Evolutionary conservation across 2,797 vertebrate genomes (phyloP), one percentile per base, ranked within the genome.

Genomic region (Morelia viridis): DNA sequence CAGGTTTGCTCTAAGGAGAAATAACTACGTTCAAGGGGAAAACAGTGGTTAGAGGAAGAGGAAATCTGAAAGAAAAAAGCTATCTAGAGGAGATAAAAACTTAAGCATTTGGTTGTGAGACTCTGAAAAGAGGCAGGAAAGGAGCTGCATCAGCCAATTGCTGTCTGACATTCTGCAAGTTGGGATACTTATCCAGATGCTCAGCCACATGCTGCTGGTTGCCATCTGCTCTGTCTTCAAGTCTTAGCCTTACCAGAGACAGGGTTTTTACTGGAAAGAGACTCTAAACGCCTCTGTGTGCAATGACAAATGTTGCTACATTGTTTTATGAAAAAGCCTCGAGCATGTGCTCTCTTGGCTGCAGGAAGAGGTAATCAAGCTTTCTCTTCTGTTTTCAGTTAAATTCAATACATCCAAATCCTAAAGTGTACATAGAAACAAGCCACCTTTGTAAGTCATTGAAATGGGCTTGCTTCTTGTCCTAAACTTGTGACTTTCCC

Each of bases 11-110:
- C 88, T 57, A 91, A 80, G 0, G 0, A 88, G 24, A 86, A 0
- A 7, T 9, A 41, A 88, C 85, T 93, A 24, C 8, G 5, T 0
- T 89, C 0, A 0, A 0, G 0, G 92, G 92, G 76, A 88, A 91
- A 13, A 22, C 50, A 65, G 31, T 41, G 11, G 31, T 35, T 31
- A 3, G 5, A 61, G 11, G 12, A 28, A 84, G 80, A 92, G 76
- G 83, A 80, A 87, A 90, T n/a, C 35, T 24, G 87, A 56, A 87
- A 76, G 92, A 87, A 83, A 91, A 13, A 91, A 80, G 83, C 26
- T 68, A 94, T 87, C 93, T 93, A 90, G 0, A 0, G 94, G 95
- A 95, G 95, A 95, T 96, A 95, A 95, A 96, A 90, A 88, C 90
- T 58, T 46, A 13, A 91, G 95, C 92, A 95, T 86, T 92, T 71